Evolutionary conservation across 2,888 invertebrate species (phyloP).

Genomic region (Trichopoda pennipes): DNA sequence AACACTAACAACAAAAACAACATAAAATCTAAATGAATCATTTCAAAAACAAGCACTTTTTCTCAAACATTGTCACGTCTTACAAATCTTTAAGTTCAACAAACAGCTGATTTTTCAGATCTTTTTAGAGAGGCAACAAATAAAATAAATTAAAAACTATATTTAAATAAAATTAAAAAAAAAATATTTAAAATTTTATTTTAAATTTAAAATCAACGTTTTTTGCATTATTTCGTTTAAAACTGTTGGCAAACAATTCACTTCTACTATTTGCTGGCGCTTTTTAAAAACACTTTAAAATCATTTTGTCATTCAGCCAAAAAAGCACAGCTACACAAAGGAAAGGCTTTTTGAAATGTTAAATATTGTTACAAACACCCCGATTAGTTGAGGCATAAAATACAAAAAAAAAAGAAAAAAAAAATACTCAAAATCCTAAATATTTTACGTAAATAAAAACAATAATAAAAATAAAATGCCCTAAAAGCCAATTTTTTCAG

Average conservation of each 20-base stretch:
- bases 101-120: not conserved
- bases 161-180: not conserved
- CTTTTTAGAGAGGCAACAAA: not conserved
- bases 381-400: slow-evolving; percentile 39
- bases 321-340: slow-evolving; percentile 19
- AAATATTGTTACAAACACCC: slow-evolving; percentile 44
- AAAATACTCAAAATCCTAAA: slow-evolving; percentile 24
- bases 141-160: not conserved
- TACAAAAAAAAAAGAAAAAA: no score
- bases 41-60: slow-evolving; percentile 1
- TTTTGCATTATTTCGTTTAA: not conserved
- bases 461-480: not conserved
- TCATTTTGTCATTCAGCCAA: slow-evolving; percentile 67
- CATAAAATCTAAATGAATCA: slow-evolving; percentile 18
- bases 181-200: no score
- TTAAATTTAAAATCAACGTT: no score
- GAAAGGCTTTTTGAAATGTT: slow-evolving; percentile 30
- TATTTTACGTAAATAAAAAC: slow-evolving; percentile 8
- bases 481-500: not conserved
- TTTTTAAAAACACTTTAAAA: slow-evolving; percentile 60
- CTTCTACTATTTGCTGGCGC: slow-evolving; percentile 30
- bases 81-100: not conserved
- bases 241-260: slow-evolving; percentile 42
- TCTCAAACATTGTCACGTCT: not conserved
- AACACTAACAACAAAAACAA: not conserved